Base-by-base conservation (phyloP, 2,797 vertebrate genomes). In the Phataginus tricuspis region DNA sequence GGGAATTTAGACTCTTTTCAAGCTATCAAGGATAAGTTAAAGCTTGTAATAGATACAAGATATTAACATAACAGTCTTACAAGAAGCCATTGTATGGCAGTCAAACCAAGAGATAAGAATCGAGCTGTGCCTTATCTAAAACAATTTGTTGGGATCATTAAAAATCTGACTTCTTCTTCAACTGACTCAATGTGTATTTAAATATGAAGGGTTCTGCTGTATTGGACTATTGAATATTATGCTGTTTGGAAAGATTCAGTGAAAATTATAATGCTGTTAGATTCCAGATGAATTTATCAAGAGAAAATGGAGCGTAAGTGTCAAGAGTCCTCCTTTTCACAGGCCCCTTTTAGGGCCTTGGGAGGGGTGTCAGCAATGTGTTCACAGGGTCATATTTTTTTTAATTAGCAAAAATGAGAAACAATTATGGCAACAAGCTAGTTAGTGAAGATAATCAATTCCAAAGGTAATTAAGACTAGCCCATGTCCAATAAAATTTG, bases 81-180 rank as follows among this genome's bases (percentile, higher is more conserved):
- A 95, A 95, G 93, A 95, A 92, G 53, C n/a, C 71, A 74, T 55
- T 96, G 74, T 92, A 72, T 83, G 79, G 27, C 31, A 68, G 14
- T 94, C 85, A 95, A 97, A 94, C 18, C 27, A 80, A 90, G 49
- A 95, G 92, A 94, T 90, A 96, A 95, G n/a, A 95, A 92, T 8
- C 61, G 80, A 93, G 29, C 34, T 49, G 29, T 75, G 27, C 55
- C 59, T 95, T 92, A 92, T 91, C 92, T 57, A 34, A 93, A 92
- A 69, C 45, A 79, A 29, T 49, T 91, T 45, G 29, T 42, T 88
- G 75, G 18, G 69, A 45, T 86, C 82, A 94, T 31, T 93, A 63
- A 61, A 91, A 64, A 37, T 42, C 19, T 80, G 51, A 95, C 27
- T 92, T 78, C 64, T 92, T 86, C 27, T 8, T 83, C 84, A 96